Percentiles rank a stretch among this genome's conserved stretches.
Conservation (phyloP, 2,113 vertebrate species). For the Marcusenius ussheri region DNA sequence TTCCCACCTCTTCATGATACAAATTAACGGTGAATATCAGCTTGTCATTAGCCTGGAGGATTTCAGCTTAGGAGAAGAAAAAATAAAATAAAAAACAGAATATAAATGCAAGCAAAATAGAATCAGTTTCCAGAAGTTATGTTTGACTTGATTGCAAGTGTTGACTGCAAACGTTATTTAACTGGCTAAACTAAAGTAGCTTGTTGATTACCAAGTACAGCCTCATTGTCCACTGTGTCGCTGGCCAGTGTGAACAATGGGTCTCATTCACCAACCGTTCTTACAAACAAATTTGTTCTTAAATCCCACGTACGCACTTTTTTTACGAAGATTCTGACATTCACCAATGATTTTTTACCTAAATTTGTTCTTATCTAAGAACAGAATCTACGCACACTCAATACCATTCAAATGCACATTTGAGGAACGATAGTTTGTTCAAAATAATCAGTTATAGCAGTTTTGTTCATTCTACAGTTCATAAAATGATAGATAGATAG, state of each 20-base stretch:
- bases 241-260: conserved; percentile 78
- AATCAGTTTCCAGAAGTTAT: neutral
- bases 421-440: too few relatives aligned
- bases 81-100: neutral
- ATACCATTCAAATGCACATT: too few relatives aligned
- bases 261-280: too few relatives aligned
- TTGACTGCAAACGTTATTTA: neutral
- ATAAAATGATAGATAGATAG: too few relatives aligned
- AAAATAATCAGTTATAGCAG: too few relatives aligned
- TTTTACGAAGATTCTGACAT: too few relatives aligned
- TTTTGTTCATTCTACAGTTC: too few relatives aligned
- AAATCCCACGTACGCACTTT: too few relatives aligned
- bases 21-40: conserved; percentile 55
- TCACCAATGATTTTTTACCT: too few relatives aligned
- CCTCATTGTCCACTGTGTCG: conserved; percentile 65
- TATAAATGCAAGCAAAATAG: neutral
- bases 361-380: too few relatives aligned
- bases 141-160: neutral
- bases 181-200: neutral
- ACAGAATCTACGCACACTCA: too few relatives aligned
- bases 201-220: conserved; percentile 57
- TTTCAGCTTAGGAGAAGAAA: conserved; percentile 48
- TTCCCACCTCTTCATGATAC: conserved; percentile 56
- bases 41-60: conserved; percentile 74
- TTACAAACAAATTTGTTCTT: too few relatives aligned